A percentile compares a stretch with the other conserved stretches of the same genome.
These are phyloP conservation scores for Paramormyrops kingsleyae DNA, from an alignment of 2,113 vertebrate genomes.

Conservation along the genomic window DNA sequence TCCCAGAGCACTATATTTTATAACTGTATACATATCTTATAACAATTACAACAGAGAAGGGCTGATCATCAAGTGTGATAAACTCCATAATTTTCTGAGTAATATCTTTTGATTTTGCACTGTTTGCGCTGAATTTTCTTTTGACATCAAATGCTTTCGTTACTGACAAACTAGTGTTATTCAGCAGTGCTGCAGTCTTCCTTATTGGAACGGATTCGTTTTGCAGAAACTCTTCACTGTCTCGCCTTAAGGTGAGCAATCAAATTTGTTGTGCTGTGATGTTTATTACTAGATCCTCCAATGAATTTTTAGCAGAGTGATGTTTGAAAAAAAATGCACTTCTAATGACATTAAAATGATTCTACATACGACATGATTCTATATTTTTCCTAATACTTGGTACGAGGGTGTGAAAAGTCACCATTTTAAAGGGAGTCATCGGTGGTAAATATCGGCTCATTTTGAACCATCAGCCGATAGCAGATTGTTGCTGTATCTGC, in stretches of 20 bases:
- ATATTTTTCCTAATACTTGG: background rate
- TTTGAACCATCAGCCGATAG: background rate
- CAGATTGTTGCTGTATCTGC: background rate
- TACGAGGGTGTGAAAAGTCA: background rate
- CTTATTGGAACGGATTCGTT: background rate
- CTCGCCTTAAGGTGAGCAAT: background rate
- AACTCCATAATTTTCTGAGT: background rate
- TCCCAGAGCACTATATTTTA: background rate
- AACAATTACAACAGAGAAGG: background rate
- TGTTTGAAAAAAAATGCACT: background rate
- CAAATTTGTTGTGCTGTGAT: background rate
- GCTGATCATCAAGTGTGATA: background rate
- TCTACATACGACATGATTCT: too few species aligned
- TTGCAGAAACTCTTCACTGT: background rate
- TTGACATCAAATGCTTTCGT: background rate
- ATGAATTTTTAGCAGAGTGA: too few species aligned
- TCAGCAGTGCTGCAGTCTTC: too few species aligned
- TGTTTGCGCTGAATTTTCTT: background rate
- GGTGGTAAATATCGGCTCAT: background rate
- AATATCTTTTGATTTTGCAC: background rate
- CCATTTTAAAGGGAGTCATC: background rate
- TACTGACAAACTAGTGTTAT: background rate
- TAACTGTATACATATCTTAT: background rate
- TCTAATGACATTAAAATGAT: too few species aligned
- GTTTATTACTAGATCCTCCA: too few species aligned